Evolutionary conservation across 2,113 vertebrate genomes (phyloP), one percentile per base, ranked within the genome.

Genomic region (Clarias gariepinus): DNA sequence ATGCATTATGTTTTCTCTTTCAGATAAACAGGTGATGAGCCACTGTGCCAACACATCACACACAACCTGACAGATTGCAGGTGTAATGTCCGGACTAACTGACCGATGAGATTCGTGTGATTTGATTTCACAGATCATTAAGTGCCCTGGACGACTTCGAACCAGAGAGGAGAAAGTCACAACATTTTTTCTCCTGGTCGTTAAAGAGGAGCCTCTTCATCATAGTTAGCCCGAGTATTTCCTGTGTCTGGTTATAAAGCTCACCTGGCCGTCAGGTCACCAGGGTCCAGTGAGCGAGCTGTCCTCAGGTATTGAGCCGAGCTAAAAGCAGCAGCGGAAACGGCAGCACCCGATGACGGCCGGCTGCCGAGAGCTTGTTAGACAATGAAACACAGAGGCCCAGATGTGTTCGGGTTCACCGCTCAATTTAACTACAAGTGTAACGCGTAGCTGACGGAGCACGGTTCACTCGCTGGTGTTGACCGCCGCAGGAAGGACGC

Each of bases 271-370:
- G 81, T 83, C 80, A 83, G 81, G 71, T 83, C 79, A 86, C 71
- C 84, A 61, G 76, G 87, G 87, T 88, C 84, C 84, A 86, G 71
- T 86, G 87, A 88, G 69, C 84, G 61, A 83, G 77, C 87, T 83
- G 84, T 88, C 87, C 81, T 30, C 87, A 88, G 87, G 73, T 86
- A 86, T 88, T 88, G 77, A 83, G 64, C 53, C 16, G 28, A 21
- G 36, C 78, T 82, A 61, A 85, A 81, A 76, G 81, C 69, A 85
- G 33, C 74, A 76, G 69, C 66, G 84, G 47, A 88, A 86, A 66
- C 74, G 83, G 87, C 80, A 28, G 69, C 53, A 79, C 81, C 78
- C 82, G 81, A 86, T 86, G 87, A 78, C 81, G 77, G 71, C 36
- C 36, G 55, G 53, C 52, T 71, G 53, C 69, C 52, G 78, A 78